Evolutionary conservation across 2,797 vertebrate genomes (phyloP).

Genomic region (Allobates femoralis): DNA sequence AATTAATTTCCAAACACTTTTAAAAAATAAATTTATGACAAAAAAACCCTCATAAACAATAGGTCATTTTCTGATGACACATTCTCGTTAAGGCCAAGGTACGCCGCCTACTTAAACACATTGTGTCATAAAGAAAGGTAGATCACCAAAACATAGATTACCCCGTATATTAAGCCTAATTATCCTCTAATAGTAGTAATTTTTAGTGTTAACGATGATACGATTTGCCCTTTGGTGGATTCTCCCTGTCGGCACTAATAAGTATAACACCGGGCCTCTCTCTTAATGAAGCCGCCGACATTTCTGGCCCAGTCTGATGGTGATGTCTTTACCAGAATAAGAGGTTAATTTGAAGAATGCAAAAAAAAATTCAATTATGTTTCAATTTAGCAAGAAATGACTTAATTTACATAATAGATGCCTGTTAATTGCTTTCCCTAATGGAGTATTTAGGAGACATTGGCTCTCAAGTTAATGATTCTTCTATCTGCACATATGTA

Average conservation of each 20-base stretch:
- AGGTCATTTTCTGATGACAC: no score
- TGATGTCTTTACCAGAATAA: conserved; percentile 19
- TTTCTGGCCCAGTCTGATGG: neutral
- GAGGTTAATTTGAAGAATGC: conserved; percentile 52
- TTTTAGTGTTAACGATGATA: neutral
- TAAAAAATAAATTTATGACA: no score
- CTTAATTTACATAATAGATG: conserved; percentile 50
- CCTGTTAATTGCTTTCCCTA: conserved; percentile 52
- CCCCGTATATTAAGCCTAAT: neutral
- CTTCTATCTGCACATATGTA: neutral
- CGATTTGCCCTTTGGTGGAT: neutral
- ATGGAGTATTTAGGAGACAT: conserved; percentile 24
- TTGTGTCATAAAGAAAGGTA: neutral
- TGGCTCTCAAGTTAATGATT: conserved; percentile 54
- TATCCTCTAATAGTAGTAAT: neutral
- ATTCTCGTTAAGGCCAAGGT: no score
- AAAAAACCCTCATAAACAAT: no score
- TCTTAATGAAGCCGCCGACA: neutral
- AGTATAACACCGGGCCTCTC: neutral
- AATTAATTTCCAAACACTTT: no score
- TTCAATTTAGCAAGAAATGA: conserved; percentile 53
- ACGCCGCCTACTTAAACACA: no score
- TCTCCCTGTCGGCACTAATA: neutral
- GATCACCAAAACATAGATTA: neutral
- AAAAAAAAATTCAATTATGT: conserved; percentile 52